phyloP scores from a whole-genome alignment of 2,113 vertebrate species.

The Xenopus laevis region DNA sequence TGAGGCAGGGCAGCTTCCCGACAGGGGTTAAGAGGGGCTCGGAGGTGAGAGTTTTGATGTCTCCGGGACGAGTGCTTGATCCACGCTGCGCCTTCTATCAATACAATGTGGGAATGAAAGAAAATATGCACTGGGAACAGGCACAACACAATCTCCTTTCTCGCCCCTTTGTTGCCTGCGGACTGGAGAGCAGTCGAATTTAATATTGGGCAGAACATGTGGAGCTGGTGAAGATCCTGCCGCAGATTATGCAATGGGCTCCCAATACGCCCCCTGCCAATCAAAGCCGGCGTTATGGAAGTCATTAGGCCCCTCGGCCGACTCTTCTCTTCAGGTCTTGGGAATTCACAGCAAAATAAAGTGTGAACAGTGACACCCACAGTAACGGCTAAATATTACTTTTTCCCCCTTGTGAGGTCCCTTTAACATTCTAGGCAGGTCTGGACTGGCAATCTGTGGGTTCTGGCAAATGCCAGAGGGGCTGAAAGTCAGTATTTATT shows the following conservation, averaged over 20 bases:
- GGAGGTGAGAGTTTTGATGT: background rate
- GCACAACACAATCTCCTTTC: background rate
- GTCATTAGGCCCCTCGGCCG: background rate
- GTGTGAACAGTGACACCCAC: conserved; percentile 15
- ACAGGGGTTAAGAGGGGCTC: background rate
- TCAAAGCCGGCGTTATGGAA: background rate
- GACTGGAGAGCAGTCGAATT: background rate
- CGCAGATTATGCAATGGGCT: background rate
- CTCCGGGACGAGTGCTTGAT: background rate
- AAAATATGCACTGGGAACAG: background rate
- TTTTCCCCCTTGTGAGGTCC: background rate
- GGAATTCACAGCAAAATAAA: background rate
- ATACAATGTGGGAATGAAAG: background rate
- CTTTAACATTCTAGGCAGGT: too few relatives aligned
- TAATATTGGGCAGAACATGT: background rate
- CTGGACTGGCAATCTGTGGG: too few relatives aligned
- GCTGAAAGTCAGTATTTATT: too few relatives aligned
- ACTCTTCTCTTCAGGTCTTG: background rate
- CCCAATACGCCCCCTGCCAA: background rate
- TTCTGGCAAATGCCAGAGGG: too few relatives aligned
- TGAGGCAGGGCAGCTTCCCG: background rate
- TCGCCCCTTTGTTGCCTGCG: background rate
- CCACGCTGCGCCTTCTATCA: background rate
- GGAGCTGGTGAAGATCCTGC: background rate
- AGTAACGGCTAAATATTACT: conserved; percentile 8